Evolutionary conservation across 2,113 vertebrate genomes (phyloP), one percentile per base, ranked within the genome.

Genomic region (Actenoides hombroni): DNA sequence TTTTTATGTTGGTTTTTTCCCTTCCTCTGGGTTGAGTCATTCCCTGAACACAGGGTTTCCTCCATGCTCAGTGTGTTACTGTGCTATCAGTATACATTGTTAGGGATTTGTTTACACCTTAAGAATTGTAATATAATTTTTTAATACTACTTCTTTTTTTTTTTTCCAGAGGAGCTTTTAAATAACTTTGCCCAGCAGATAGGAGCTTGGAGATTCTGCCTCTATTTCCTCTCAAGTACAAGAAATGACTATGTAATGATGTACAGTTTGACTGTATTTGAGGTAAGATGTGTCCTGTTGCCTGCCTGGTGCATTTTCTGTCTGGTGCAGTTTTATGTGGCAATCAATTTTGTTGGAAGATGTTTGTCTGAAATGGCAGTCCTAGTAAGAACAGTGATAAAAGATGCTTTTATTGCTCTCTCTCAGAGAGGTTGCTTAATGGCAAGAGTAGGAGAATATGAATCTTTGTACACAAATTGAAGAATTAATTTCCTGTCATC

Each of bases 181-280:
- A 99, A 99, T 97, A 99, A 99, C 97, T 99, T 99, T 97, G 99
- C 99, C 94, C 99, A 99, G 98, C 99, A 99, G 97, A 98, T 98
- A n/a, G 99, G 99, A 97, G 99, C 99, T 5, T 99, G 99, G 99
- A 98, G 99, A 53, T 99, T 99, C 97, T 99, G 99, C 97, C 98
- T 99, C 84, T 99, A 99, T 97, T 99, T 99, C 97, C 98, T 99
- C 70, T 99, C 99, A 80, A 99, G 99, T 95, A 99, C 99, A 57
- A 98, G 98, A 88, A 99, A 99, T 71, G 99, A 99, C 97, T 99
- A 99, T 68, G 99, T 99, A 14, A 99, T 99, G 99, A 99, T 99
- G 99, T 99, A 99, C 97, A 99, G 99, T 95, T 98, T 99, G 96
- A 99, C 99, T 11, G 99, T 99, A 93, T 99, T 99, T 98, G 99